phyloP scores from a whole-genome alignment of 64 coral and sea anemone species.

The Actinia tenebrosa region DNA sequence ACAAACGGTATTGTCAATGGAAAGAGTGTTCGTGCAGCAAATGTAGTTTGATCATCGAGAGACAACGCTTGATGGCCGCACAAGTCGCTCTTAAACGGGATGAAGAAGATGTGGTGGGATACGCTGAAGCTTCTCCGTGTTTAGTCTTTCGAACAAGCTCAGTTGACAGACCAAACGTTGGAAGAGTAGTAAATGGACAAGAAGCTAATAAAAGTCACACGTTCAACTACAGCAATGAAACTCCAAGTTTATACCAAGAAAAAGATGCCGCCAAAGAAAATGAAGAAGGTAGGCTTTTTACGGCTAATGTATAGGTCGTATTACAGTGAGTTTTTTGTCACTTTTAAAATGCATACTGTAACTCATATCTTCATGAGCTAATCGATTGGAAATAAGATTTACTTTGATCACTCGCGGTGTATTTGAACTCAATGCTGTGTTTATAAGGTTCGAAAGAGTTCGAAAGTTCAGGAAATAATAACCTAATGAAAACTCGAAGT shows the following conservation, averaged over 20 bases:
- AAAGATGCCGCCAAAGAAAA: neutral
- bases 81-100: conserved; percentile 91
- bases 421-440: no score
- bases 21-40: conserved; percentile 87
- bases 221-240: neutral
- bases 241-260: neutral
- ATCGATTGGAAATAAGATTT: no score
- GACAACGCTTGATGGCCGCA: conserved; percentile 94
- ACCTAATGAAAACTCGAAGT: no score
- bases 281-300: neutral
- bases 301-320: neutral
- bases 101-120: conserved; percentile 55
- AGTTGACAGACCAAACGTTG: neutral
- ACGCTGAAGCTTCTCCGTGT: conserved; percentile 1
- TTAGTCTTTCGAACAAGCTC: conserved; percentile 2
- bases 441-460: no score
- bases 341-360: no score
- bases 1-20: conserved; percentile 94
- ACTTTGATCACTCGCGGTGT: no score
- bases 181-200: neutral
- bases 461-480: no score
- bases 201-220: neutral
- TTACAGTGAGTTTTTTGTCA: no score
- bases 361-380: no score
- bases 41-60: conserved; percentile 95